Conservation (phyloP, 2,888 invertebrate species). For the Coenonympha arcania region DNA sequence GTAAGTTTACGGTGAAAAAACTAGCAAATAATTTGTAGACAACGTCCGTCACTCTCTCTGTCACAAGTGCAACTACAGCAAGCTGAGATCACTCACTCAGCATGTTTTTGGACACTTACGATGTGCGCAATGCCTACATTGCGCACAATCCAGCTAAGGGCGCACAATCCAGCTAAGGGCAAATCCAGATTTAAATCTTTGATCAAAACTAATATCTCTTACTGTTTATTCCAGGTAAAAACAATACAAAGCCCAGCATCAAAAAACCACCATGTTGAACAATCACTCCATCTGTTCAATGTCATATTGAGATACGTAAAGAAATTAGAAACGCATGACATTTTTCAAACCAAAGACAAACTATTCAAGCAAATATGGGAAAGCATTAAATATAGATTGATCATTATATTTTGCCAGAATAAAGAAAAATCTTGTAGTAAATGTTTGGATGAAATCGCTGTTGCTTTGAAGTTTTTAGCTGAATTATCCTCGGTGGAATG, state of each 20-base stretch:
- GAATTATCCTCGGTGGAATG: slow-evolving; percentile 52
- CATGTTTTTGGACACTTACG: no score
- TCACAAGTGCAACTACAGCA: no score
- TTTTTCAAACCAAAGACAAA: slow-evolving; percentile 52
- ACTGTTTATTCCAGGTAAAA: slow-evolving; percentile 55
- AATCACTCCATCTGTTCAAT: slow-evolving; percentile 52
- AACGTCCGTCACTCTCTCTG: no score
- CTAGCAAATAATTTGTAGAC: no score
- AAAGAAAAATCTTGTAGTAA: slow-evolving; percentile 30
- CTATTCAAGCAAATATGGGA: slow-evolving; percentile 52
- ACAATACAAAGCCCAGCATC: slow-evolving; percentile 42
- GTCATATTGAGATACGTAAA: slow-evolving; percentile 52
- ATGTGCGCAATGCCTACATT: no score
- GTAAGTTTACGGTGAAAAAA: no score
- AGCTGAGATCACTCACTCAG: no score
- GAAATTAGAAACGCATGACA: slow-evolving; percentile 50
- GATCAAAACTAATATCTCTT: no score
- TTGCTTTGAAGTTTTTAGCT: slow-evolving; percentile 51
- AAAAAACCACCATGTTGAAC: slow-evolving; percentile 49
- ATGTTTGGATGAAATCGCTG: slow-evolving; percentile 47
- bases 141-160: no score
- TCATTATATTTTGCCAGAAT: slow-evolving; percentile 32
- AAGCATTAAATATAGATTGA: slow-evolving; percentile 42
- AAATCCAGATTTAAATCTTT: no score
- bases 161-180: no score